Base-by-base conservation (phyloP, 2,113 vertebrate species). In the Pleuronectes platessa region DNA sequence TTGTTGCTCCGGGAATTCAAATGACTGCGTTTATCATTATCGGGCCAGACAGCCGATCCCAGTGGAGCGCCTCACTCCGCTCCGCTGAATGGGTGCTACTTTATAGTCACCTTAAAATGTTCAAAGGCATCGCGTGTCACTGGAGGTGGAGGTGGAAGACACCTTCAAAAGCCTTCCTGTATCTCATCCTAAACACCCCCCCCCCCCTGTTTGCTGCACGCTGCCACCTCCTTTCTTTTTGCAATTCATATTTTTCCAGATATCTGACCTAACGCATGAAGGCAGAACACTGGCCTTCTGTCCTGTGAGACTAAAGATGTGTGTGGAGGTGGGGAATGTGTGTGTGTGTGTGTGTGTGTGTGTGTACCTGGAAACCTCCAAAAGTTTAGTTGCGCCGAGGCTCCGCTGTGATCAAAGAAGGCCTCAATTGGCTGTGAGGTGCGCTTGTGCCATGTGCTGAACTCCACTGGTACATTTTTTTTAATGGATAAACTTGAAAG, bases 371-470 rank as follows among this genome's bases (percentile, higher is more conserved):
- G 73, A 83, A 84, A 71, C 45, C 65, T 71, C 58, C 40, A 70
- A 77, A 31, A 83, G 84, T 86, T 77, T 58, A 68, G 59, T 61
- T 11, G 64, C 21, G 20, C 35, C 35, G 59, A 77, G 37, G 59
- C 65, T 67, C 18, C 8, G 68, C 83, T 78, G 55, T 78, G 79
- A 88, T 92, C 89, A 90, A 92, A 92, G 79, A 63, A 73, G 17
- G 66, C 54, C 54, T 69, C 40, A 53, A 76, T 86, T 83, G 69
- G 60, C 67, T 71, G 4, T 26, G 86, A 87, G 55, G 26, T 71
- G 77, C 51, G 59, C 59, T 71, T 72, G 70, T 64, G 68, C 37
- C 68, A 49, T 63, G 64, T 47, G 0, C 67, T 71, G 68, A 84
- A 84, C 73, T 68, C 49, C 14, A 11, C 63, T 76, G 76, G 75